Conservation (phyloP, 2,888 invertebrate species). For the Dione juno region DNA sequence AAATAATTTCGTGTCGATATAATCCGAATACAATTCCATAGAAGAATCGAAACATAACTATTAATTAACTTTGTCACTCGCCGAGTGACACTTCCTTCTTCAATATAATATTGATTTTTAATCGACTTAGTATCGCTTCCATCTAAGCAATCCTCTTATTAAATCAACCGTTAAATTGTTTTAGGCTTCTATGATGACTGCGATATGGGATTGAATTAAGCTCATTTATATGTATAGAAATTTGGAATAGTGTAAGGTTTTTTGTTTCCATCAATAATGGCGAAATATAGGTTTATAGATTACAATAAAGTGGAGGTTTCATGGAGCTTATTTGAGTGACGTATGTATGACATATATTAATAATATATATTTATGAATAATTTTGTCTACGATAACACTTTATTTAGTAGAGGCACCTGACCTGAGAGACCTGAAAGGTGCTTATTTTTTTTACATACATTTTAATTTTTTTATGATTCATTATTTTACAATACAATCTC, state of each 20-base stretch:
- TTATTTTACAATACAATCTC: too few relatives aligned
- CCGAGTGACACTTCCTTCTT: constrained; percentile 56
- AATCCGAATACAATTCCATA: constrained; percentile 20
- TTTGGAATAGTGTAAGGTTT: constrained; percentile 5
- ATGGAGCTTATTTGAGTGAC: too few relatives aligned
- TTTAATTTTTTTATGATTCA: too few relatives aligned
- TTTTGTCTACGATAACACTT: too few relatives aligned
- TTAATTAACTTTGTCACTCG: constrained; percentile 56
- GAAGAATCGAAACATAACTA: constrained; percentile 41
- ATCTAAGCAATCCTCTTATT: constrained; percentile 48
- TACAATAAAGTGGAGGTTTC: too few relatives aligned
- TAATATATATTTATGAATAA: too few relatives aligned
- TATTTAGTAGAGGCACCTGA: too few relatives aligned
- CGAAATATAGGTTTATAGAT: neutral
- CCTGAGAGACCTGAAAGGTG: too few relatives aligned
- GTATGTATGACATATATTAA: too few relatives aligned
- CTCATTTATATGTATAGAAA: constrained; percentile 29
- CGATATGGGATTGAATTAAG: constrained; percentile 33
- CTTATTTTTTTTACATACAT: too few relatives aligned
- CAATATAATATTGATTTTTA: constrained; percentile 49
- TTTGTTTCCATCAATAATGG: neutral
- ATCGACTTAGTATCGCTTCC: constrained; percentile 50
- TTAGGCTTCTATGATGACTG: constrained; percentile 30
- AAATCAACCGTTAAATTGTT: constrained; percentile 54
- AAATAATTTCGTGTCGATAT: constrained; percentile 5